Conservation (phyloP, 2,797 vertebrate genomes). For the Eidolon dupreanum region DNA sequence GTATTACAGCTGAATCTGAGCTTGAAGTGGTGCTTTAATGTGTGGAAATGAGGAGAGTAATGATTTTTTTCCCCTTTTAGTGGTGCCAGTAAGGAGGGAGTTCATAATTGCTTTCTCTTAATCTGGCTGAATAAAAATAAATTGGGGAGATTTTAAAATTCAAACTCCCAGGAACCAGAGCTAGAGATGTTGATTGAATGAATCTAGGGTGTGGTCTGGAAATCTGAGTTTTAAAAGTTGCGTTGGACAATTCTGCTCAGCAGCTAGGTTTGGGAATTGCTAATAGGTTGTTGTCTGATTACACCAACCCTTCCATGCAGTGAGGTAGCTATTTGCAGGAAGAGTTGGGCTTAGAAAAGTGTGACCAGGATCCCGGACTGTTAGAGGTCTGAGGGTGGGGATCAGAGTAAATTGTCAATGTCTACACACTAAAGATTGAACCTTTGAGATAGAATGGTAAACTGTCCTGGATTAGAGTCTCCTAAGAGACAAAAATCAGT, state of each 20-base stretch:
- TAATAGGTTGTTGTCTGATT: neutral
- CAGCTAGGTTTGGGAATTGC: neutral
- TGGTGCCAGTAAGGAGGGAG: neutral
- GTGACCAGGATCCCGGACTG: neutral
- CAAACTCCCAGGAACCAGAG: neutral
- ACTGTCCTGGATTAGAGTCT: neutral
- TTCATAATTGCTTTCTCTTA: neutral
- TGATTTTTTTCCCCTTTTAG: neutral
- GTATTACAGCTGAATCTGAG: neutral
- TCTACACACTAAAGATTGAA: neutral
- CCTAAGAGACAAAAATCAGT: neutral
- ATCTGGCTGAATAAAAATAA: neutral
- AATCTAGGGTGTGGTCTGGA: neutral
- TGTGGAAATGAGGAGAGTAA: neutral
- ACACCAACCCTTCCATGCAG: neutral
- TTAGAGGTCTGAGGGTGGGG: neutral
- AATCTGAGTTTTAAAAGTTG: neutral
- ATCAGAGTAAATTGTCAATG: neutral
- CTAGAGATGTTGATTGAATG: neutral
- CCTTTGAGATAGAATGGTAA: neutral
- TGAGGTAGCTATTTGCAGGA: neutral
- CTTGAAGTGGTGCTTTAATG: neutral
- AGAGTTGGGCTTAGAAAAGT: neutral
- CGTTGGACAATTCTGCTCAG: neutral
- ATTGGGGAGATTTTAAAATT: neutral